Percentiles rank a stretch among this genome's conserved stretches.
Conservation (phyloP, 2,888 invertebrate species). For the Ochropleura leucogaster region DNA sequence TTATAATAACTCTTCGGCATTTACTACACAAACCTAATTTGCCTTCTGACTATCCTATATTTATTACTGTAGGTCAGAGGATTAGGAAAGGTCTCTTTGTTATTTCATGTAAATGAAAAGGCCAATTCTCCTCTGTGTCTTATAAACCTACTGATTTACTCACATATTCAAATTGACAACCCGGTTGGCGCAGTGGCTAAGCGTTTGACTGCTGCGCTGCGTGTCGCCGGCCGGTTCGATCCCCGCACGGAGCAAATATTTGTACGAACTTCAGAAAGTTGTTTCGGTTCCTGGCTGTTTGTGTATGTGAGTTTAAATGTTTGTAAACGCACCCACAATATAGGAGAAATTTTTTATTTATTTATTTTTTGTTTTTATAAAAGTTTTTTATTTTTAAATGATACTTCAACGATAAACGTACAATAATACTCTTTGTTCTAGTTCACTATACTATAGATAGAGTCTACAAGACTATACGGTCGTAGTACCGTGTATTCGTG, state of each 20-base stretch:
- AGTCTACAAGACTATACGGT: not conserved
- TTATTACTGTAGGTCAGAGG: not conserved
- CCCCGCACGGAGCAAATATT: too few relatives aligned
- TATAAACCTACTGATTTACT: not conserved
- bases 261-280: too few relatives aligned
- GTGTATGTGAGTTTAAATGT: too few relatives aligned
- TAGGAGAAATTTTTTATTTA: too few relatives aligned
- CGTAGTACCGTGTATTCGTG: not conserved
- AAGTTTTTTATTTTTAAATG: too few relatives aligned
- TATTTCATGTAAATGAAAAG: not conserved
- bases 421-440: not conserved
- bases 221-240: too few relatives aligned
- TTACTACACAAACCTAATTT: slow-evolving; percentile 46
- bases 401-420: not conserved
- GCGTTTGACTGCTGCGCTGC: too few relatives aligned
- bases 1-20: slow-evolving; percentile 39
- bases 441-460: not conserved
- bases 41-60: slow-evolving; percentile 1
- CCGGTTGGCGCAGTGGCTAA: too few relatives aligned
- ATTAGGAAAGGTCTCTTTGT: not conserved
- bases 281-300: too few relatives aligned
- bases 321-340: too few relatives aligned
- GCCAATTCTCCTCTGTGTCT: not conserved
- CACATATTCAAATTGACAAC: not conserved
- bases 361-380: too few relatives aligned